These are phyloP conservation scores for Ctenodactylus gundi DNA, from an alignment of 2,113 vertebrate species.

Conservation along the genomic window DNA sequence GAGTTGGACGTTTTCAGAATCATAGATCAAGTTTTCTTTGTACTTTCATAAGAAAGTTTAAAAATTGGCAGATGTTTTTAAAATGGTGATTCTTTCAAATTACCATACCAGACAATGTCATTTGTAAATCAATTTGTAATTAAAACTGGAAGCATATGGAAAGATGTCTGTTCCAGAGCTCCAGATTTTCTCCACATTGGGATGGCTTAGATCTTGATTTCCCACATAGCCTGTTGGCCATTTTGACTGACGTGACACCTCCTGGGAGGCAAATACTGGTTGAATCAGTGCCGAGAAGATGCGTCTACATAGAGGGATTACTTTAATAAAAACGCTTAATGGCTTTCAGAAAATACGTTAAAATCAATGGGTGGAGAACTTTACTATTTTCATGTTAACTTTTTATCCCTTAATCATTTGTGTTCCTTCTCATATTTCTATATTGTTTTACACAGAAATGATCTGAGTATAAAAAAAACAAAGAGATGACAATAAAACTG, in stretches of 20 bases:
- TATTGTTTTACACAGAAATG: neutral
- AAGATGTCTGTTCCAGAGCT: conserved; percentile 5
- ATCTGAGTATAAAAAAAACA: conserved; percentile 27
- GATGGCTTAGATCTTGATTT: neutral
- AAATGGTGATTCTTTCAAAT: conserved; percentile 40
- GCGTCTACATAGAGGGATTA: neutral
- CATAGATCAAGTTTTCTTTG: conserved; percentile 15
- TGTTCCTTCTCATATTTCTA: neutral
- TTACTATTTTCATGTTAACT: neutral
- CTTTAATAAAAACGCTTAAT: neutral
- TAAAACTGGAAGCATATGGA: conserved; percentile 50
- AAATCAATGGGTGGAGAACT: neutral
- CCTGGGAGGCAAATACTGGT: neutral
- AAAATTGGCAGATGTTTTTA: neutral
- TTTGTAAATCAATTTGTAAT: conserved; percentile 61
- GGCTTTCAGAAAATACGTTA: conserved; percentile 40
- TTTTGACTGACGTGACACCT: neutral
- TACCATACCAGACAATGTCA: neutral
- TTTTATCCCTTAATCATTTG: neutral
- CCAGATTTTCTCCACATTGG: conserved; percentile 54
- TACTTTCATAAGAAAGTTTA: conserved; percentile 32
- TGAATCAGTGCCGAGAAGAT: conserved; percentile 15
- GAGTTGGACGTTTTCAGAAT: conserved; percentile 25
- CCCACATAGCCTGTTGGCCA: neutral
- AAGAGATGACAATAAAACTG: neutral